Evolutionary conservation across 2,113 vertebrate genomes (phyloP), one percentile per base, ranked within the genome.

Genomic region (Rhabdomys dilectus): DNA sequence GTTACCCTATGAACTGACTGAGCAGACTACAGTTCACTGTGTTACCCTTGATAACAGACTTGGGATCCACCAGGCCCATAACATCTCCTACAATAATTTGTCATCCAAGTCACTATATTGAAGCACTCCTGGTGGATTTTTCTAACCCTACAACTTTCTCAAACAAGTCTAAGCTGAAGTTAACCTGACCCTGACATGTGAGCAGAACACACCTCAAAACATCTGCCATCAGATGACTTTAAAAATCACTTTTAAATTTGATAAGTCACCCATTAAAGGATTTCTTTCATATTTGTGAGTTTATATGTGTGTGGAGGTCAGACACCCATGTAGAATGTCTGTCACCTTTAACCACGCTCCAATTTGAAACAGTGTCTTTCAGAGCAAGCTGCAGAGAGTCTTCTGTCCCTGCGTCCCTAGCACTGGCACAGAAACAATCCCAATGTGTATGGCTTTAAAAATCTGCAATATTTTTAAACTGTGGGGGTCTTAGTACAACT

Each of bases 111-210:
- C 92, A 88, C 60, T 91, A 26, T 56, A 96, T 11, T 26, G 58
- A 93, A 90, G 22, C 88, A 36, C 86, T 86, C 51, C 70, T 66
- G 16, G 36, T 60, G 70, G 48, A 85, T 21, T 92, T 94, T 31
- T 88, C 85, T 80, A 66, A 80, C 34, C 80, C 87, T 15, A 76
- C 12, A 64, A 95, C 73, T 91, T 90, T 88, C 72, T 26, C 90
- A 78, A 78, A 94, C 80, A 92, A 85, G 19, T 60, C 62, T 85
- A 77, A 19, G 11, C 2, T 42, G 2, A 1, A 96, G 13, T 45
- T 85, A 89, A 82, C 45, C 45, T 34, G 88, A 81, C 48, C 36
- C n/a, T 10, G 36, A 80, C 64, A 88, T 36, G 88, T 72, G 73
- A 87, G 77, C 62, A 92, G 56, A 93, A 31, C 21, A 89, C 10